Conservation (phyloP, 23 tunicate species). For the Oikopleura vanhoeffeni region DNA sequence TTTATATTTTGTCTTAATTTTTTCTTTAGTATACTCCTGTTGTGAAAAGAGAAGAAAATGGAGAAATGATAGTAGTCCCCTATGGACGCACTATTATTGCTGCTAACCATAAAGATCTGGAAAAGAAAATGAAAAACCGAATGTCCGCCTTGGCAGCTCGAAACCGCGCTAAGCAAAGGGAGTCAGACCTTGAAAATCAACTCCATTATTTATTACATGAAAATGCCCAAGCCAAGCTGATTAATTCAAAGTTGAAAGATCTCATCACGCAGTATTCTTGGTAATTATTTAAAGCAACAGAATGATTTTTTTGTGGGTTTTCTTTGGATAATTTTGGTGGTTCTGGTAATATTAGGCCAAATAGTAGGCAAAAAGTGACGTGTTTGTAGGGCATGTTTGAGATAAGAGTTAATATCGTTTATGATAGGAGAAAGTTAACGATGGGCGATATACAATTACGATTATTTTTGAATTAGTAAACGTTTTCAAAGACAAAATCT, state of each 20-base stretch:
- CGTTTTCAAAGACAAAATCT: no score
- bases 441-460: no score
- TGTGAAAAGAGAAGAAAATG: background rate
- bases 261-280: background rate
- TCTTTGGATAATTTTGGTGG: no score
- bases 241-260: background rate
- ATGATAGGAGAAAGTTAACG: no score
- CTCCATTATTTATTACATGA: background rate
- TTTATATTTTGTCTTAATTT: background rate
- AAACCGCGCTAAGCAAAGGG: background rate
- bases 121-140: slow-evolving; percentile 6
- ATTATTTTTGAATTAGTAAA: no score
- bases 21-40: background rate
- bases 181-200: background rate
- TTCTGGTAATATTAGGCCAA: no score
- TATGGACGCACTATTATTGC: background rate
- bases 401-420: no score
- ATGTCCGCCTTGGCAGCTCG: background rate
- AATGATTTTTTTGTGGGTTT: no score
- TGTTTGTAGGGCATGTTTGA: no score
- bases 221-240: background rate
- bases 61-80: background rate
- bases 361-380: no score
- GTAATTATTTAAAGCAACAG: no score
- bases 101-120: background rate